These are phyloP conservation scores for Gymnorhina tibicen DNA, from an alignment of 2,113 vertebrate genomes.

Conservation along the genomic window DNA sequence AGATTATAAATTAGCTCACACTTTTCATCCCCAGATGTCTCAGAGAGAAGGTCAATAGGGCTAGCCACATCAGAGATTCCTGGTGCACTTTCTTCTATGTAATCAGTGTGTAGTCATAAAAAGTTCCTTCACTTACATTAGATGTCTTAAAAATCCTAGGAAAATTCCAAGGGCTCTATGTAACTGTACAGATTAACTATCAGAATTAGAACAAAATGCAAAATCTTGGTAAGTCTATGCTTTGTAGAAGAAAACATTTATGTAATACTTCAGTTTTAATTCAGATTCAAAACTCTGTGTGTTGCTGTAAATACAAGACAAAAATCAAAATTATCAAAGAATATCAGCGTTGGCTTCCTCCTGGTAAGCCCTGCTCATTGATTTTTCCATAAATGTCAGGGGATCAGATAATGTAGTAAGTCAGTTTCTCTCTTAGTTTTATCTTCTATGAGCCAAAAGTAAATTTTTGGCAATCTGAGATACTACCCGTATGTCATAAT, in stretches of 20 bases:
- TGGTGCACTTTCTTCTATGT: background rate
- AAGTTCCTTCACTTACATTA: background rate
- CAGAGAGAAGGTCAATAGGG: background rate
- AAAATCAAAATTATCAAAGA: background rate
- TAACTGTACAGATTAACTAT: background rate
- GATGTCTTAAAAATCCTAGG: background rate
- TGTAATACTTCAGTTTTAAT: background rate
- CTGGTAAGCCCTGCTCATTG: background rate
- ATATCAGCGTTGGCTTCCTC: background rate
- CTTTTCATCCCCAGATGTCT: background rate
- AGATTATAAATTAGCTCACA: background rate
- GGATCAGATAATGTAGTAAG: background rate
- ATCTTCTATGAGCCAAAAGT: background rate
- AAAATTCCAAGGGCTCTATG: background rate
- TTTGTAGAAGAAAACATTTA: background rate
- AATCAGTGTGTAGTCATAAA: background rate
- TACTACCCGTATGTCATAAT: background rate
- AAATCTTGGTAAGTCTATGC: fast-evolving
- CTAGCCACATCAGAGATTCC: background rate
- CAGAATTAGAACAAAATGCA: background rate
- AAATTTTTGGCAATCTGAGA: background rate
- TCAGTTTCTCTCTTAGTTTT: background rate
- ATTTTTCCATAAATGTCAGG: background rate
- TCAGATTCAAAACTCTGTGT: background rate
- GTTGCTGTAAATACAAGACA: background rate